Evolutionary conservation across 2,888 invertebrate genomes (phyloP).

Genomic region (Anarsia innoxiella): DNA sequence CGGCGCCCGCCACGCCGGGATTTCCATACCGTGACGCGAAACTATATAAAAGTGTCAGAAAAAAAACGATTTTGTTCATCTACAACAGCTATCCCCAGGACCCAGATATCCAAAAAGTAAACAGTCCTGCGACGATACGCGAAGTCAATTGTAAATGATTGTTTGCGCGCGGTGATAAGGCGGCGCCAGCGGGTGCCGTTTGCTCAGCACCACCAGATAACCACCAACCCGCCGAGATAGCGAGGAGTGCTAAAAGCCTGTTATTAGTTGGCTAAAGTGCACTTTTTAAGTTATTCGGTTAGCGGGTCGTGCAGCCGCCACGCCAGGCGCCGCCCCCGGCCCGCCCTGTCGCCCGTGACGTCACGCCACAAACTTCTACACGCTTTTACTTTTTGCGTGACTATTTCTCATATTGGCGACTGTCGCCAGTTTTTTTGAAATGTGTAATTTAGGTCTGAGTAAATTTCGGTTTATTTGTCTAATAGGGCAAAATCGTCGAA

Average conservation of each 20-base stretch:
- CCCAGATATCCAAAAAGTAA: conserved; percentile 57
- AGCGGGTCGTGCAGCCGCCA: conserved; percentile 32
- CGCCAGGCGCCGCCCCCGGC: conserved; percentile 57
- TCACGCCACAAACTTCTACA: conserved; percentile 53
- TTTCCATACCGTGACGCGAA: conserved; percentile 37
- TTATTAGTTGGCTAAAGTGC: conserved; percentile 51
- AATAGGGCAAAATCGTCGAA: conserved; percentile 40
- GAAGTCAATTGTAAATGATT: conserved; percentile 59
- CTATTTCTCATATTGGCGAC: conserved; percentile 65
- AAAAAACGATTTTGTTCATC: too few species aligned
- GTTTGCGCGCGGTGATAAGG: conserved; percentile 65
- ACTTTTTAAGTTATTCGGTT: conserved; percentile 45
- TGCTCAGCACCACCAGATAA: conserved; percentile 49
- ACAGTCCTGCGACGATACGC: conserved; percentile 50
- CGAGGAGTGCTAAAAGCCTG: conserved; percentile 64
- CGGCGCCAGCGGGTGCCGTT: conserved; percentile 65
- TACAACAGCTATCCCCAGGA: neutral
- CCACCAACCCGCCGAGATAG: conserved; percentile 41
- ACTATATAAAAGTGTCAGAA: conserved; percentile 20
- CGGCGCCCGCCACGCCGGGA: conserved; percentile 22
- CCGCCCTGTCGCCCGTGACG: conserved; percentile 72
- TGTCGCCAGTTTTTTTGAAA: conserved; percentile 65
- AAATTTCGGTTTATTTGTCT: conserved; percentile 58
- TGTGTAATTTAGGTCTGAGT: conserved; percentile 63
- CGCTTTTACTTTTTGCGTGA: conserved; percentile 59